Evolutionary conservation across 2,797 vertebrate species (phyloP), one percentile per base, ranked within the genome.

Genomic region (Sebastiscus tertius): DNA sequence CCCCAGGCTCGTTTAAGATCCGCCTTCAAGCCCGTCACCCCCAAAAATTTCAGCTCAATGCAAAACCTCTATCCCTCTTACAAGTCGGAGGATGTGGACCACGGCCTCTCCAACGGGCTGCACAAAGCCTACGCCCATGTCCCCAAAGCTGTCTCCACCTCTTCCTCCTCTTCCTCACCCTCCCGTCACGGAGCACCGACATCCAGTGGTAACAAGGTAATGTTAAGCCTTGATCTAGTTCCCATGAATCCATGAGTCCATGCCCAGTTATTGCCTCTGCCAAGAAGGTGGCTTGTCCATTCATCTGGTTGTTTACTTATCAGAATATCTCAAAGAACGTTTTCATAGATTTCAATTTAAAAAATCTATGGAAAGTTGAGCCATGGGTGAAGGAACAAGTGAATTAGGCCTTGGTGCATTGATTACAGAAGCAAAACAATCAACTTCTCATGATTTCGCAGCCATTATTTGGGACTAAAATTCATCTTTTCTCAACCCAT

Each of bases 31-130:
- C 97, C 97, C 0, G 93, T 96, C 69, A 95, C 94, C 0, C 97
- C 97, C 12, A 98, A 98, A 90, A 97, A 96, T 88, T 97, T 99
- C 91, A 96, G 97, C 88, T 99, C 98, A 84, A 97, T 98, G 97
- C 98, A 99, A 88, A 96, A 98, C 85, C 95, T 99, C 77, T 98
- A 97, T 12, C 94, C 95, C 0, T 96, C 97, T 62, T 96, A 97
- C 82, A 97, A 97, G 88, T 95, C 94, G 5, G 97, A 99, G 81
- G 98, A 98, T 36, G 64, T 95, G 80, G 97, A 97, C 73, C 96
- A 96, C 0, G 75, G 94, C 27, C 70, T 98, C 42, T 97, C 97
- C 55, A 97, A 98, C 0, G 93, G 95, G 55, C 86, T 95, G 55
- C 94, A 93, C 78, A 86, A 86, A 68, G 89, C 92, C 18, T 95